Conservation (phyloP, 2,113 vertebrate genomes). For the Tachuris rubrigastra region DNA sequence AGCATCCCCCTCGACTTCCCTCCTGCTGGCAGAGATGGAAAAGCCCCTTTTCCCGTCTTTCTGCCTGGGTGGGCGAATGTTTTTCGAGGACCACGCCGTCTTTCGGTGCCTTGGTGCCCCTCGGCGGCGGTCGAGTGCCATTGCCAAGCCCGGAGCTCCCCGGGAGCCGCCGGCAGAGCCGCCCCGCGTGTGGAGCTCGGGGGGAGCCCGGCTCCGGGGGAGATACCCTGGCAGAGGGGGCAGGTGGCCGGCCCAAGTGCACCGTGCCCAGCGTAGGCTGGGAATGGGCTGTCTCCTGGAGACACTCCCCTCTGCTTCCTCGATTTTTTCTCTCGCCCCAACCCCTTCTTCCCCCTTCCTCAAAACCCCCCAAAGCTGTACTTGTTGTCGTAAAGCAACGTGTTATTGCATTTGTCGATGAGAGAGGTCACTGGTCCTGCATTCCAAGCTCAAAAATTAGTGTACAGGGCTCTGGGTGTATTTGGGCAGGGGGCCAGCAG, state of each 20-base stretch:
- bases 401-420: rapidly evolving
- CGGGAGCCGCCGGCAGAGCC: too few relatives aligned
- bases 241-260: background rate
- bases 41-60: background rate
- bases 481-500: background rate
- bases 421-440: background rate
- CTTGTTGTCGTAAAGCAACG: rapidly evolving
- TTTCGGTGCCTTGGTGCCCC: background rate
- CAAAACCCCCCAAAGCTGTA: background rate
- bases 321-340: background rate
- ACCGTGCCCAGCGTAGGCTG: rapidly evolving
- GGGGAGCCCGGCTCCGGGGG: background rate
- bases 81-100: rapidly evolving
- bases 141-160: background rate
- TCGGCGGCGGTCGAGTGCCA: background rate
- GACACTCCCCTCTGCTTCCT: too few relatives aligned
- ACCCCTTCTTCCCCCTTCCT: too few relatives aligned
- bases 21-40: background rate
- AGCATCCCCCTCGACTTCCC: too few relatives aligned
- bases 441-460: too few relatives aligned
- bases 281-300: too few relatives aligned
- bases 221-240: too few relatives aligned
- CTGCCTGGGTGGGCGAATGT: rapidly evolving
- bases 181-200: background rate
- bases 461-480: background rate